Evolutionary conservation across 2,113 vertebrate species (phyloP).

Genomic region (Notarius quadriscutis): DNA sequence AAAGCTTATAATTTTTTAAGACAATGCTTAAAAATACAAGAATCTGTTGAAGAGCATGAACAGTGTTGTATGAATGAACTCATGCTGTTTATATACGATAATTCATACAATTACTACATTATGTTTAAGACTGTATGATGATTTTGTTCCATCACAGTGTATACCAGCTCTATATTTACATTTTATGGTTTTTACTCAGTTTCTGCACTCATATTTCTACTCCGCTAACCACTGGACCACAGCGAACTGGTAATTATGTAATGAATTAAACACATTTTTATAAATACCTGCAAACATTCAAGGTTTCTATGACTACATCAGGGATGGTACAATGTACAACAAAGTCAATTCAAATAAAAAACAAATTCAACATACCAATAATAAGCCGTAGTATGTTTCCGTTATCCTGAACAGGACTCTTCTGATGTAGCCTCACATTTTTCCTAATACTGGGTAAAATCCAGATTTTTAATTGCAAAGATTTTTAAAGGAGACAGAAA

Average conservation of each 20-base stretch:
- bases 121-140: neutral
- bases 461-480: neutral
- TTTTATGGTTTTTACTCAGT: neutral
- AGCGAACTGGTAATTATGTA: neutral
- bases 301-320: neutral
- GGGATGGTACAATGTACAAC: neutral
- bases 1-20: neutral
- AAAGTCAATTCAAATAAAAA: neutral
- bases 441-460: neutral
- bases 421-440: neutral
- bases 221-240: neutral
- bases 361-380: neutral
- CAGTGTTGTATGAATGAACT: neutral
- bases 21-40: neutral
- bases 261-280: neutral
- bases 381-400: neutral
- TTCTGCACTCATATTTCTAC: neutral
- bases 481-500: neutral
- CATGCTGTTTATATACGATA: neutral
- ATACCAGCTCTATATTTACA: neutral
- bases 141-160: neutral
- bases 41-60: neutral
- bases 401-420: neutral
- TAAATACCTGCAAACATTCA: neutral
- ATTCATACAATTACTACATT: neutral